Evolutionary conservation across 2,113 vertebrate species (phyloP).

Genomic region (Silurus meridionalis): DNA sequence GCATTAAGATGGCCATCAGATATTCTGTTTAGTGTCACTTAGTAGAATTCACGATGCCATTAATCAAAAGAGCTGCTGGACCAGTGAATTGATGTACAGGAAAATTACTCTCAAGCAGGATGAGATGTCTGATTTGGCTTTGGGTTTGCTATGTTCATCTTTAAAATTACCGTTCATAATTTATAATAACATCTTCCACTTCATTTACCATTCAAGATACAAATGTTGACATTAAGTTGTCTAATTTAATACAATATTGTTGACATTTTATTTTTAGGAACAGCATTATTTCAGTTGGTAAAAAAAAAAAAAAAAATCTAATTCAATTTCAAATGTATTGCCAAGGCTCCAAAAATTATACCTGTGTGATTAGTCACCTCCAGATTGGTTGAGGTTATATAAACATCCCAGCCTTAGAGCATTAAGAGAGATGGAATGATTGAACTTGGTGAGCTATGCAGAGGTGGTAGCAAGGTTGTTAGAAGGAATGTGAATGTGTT

Average conservation of each 20-base stretch:
- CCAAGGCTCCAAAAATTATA: background rate
- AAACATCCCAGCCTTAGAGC: background rate
- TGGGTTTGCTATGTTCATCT: background rate
- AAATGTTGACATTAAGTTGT: background rate
- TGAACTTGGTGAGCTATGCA: background rate
- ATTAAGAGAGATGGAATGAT: background rate
- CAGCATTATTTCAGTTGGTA: background rate
- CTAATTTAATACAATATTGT: background rate
- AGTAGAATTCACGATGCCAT: background rate
- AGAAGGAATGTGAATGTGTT: background rate
- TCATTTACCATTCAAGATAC: background rate
- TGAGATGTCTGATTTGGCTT: background rate
- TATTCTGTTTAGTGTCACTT: background rate
- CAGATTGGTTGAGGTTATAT: background rate
- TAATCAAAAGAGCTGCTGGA: no score
- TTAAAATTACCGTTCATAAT: background rate
- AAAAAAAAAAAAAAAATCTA: background rate
- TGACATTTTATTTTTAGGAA: background rate
- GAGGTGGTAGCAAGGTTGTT: background rate
- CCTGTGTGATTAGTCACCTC: background rate
- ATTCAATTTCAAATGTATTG: background rate
- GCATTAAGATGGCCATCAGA: background rate
- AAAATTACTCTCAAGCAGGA: background rate
- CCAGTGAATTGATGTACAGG: no score
- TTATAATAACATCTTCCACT: background rate